Evolutionary conservation across 2,797 vertebrate genomes (phyloP).

Genomic region (Poeciliopsis gracilis): DNA sequence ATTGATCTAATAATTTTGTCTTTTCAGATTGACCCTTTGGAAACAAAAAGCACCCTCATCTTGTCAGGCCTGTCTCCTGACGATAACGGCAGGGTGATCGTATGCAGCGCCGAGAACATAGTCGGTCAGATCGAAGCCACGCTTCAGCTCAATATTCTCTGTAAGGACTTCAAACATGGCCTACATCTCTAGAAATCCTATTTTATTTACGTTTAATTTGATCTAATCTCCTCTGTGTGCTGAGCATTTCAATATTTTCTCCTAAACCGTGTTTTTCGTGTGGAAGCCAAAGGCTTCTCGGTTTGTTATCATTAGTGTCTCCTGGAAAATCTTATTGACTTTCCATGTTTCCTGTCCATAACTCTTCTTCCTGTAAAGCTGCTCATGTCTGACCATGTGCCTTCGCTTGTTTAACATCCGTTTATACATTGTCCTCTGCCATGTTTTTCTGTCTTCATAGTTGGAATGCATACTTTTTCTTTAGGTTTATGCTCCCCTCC

Average conservation of each 20-base stretch:
- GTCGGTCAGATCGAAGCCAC: constrained; percentile 91
- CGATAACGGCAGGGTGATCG: constrained; percentile 89
- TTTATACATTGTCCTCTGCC: constrained; percentile 39
- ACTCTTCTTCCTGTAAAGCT: constrained; percentile 74
- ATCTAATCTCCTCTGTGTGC: constrained; percentile 47
- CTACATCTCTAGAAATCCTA: constrained; percentile 28
- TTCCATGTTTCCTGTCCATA: constrained; percentile 67
- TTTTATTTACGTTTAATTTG: constrained; percentile 21
- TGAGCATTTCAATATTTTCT: constrained; percentile 45
- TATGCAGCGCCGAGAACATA: constrained; percentile 93
- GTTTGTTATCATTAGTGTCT: constrained; percentile 66
- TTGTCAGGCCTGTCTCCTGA: constrained; percentile 89
- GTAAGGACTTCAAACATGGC: constrained; percentile 80
- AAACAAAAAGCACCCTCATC: constrained; percentile 83
- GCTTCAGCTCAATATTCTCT: constrained; percentile 92
- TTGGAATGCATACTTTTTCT: constrained; percentile 22
- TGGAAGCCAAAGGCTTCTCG: constrained; percentile 48
- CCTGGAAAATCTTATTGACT: constrained; percentile 67
- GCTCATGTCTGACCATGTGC: constrained; percentile 45
- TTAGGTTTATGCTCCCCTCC: constrained; percentile 10
- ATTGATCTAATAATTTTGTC: constrained; percentile 34
- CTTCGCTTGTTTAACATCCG: constrained; percentile 42
- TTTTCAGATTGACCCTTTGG: constrained; percentile 83
- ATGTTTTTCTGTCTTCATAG: constrained; percentile 37
- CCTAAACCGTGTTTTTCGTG: constrained; percentile 39